Evolutionary conservation across 2,797 vertebrate species (phyloP).

Genomic region (Sciurus carolinensis): DNA sequence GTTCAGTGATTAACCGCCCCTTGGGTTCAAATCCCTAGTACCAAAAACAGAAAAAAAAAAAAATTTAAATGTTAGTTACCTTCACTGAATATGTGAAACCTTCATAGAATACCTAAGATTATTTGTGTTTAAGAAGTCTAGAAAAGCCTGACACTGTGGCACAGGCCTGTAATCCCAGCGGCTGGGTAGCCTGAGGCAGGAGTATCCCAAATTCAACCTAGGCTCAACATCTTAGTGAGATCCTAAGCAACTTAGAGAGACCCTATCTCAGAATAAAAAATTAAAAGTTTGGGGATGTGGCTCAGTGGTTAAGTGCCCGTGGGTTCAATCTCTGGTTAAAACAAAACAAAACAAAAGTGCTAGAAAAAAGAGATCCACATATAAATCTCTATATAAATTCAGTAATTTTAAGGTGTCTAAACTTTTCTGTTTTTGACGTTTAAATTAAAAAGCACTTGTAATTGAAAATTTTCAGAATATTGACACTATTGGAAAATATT

Average conservation of each 20-base stretch:
- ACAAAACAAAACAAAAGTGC: too few relatives aligned
- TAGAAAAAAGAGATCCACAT: background rate
- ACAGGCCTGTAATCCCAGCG: too few relatives aligned
- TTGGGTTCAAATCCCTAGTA: too few relatives aligned
- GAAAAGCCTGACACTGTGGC: background rate
- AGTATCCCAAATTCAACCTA: too few relatives aligned
- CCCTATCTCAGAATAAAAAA: too few relatives aligned
- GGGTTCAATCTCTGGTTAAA: too few relatives aligned
- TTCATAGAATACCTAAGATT: slow-evolving; percentile 16
- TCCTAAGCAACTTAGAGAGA: too few relatives aligned
- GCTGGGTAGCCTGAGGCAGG: too few relatives aligned
- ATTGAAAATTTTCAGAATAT: background rate
- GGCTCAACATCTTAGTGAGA: too few relatives aligned
- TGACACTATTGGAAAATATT: slow-evolving; percentile 25
- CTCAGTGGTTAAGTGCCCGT: too few relatives aligned
- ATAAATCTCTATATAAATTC: background rate
- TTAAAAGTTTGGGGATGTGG: too few relatives aligned
- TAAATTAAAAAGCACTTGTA: background rate
- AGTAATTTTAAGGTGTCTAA: background rate
- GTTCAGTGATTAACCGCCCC: too few relatives aligned
- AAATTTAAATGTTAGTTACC: background rate
- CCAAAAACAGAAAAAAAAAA: background rate
- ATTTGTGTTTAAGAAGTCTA: slow-evolving; percentile 46
- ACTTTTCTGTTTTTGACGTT: background rate
- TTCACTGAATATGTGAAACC: slow-evolving; percentile 8